phyloP scores from a whole-genome alignment of 37 sponge, comb jelly and placozoan species.

The Chondrosia reniformis region DNA sequence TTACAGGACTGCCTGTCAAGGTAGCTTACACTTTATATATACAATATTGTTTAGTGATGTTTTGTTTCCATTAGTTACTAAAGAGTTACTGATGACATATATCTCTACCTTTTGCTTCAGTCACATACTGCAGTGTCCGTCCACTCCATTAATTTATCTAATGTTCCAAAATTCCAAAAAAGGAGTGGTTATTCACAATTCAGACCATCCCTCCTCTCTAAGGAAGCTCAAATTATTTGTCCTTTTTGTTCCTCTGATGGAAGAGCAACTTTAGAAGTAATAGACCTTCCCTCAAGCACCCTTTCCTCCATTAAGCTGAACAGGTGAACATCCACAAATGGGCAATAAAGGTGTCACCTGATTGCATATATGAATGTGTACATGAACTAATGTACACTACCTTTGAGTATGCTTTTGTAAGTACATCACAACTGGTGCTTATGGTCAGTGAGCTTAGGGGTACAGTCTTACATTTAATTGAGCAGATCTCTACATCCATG shows the following conservation, averaged over 20 bases:
- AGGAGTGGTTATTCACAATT: background rate
- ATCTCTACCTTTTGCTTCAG: background rate
- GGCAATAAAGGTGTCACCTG: too few species aligned
- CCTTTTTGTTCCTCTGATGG: conserved; percentile 9
- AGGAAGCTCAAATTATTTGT: conserved; percentile 27
- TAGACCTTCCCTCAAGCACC: conserved; percentile 32
- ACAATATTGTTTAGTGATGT: background rate
- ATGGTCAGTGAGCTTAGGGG: too few species aligned
- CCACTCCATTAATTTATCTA: background rate
- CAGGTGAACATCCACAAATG: conserved; percentile 23
- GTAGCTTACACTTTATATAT: background rate
- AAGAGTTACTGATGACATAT: background rate
- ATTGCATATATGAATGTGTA: too few species aligned
- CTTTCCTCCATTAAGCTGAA: conserved; percentile 24
- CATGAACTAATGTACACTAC: too few species aligned
- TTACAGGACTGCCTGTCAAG: conserved; percentile 32
- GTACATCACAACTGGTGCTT: too few species aligned
- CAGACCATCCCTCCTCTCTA: conserved; percentile 27
- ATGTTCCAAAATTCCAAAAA: background rate
- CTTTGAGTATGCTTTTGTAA: too few species aligned
- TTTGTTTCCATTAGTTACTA: background rate
- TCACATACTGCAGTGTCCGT: background rate
- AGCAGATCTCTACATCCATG: too few species aligned
- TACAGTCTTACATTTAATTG: too few species aligned
- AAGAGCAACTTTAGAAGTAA: too few species aligned